Percentiles rank a stretch among this genome's conserved stretches.
phyloP scores from a whole-genome alignment of 2,797 vertebrate genomes.

The Buceros bicornis region DNA sequence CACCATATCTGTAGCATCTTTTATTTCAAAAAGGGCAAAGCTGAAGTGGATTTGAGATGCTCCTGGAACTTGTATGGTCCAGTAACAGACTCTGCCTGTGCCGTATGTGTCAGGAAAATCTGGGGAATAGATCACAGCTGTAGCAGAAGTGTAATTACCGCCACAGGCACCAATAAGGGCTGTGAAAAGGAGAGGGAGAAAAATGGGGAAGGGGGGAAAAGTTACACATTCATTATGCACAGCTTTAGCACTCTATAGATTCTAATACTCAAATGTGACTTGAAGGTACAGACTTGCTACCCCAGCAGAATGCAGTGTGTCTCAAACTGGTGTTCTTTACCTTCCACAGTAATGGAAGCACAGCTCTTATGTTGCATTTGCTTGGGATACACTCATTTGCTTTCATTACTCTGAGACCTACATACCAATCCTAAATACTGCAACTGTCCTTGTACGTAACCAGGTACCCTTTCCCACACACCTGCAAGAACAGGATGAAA shows the following conservation, averaged over 20 bases:
- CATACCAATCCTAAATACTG: not conserved
- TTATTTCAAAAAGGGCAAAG: conserved; percentile 95
- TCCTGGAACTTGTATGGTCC: conserved; percentile 93
- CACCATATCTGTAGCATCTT: conserved; percentile 95
- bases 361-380: not conserved
- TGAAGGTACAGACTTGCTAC: not conserved
- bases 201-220: not conserved
- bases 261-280: not conserved
- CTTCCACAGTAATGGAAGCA: not conserved
- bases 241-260: not conserved
- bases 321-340: not conserved
- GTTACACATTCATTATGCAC: not conserved
- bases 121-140: conserved; percentile 93
- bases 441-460: not conserved
- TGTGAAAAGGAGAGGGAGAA: conserved; percentile 61
- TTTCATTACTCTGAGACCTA: not conserved
- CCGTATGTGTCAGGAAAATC: conserved; percentile 93
- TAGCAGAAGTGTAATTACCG: conserved; percentile 90
- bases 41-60: conserved; percentile 89
- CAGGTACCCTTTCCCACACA: not conserved
- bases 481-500: not conserved
- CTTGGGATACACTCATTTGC: not conserved
- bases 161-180: conserved; percentile 93
- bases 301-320: not conserved
- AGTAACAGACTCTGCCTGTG: conserved; percentile 92